Evolutionary conservation across 1,140 invertebrate genomes (phyloP).

Genomic region (Brachionus paranguensis): DNA sequence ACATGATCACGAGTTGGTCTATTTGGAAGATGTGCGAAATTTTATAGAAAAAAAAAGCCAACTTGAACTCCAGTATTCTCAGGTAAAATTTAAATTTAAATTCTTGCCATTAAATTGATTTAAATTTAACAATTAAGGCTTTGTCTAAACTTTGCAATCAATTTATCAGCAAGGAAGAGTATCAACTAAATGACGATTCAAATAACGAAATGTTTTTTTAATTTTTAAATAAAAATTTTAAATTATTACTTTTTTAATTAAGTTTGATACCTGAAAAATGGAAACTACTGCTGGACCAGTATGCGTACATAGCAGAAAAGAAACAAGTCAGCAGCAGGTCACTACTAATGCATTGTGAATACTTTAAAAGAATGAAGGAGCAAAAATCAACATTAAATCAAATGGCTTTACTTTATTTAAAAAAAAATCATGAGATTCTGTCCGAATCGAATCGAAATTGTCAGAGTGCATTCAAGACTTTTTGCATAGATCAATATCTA

Average conservation of each 20-base stretch:
- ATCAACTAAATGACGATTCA: not conserved
- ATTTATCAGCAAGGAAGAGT: constrained; percentile 10
- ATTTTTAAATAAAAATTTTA: not conserved
- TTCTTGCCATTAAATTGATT: not conserved
- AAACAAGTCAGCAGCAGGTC: constrained; percentile 10
- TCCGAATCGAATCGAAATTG: not conserved
- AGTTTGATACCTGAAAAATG: constrained; percentile 34
- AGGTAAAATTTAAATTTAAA: not conserved
- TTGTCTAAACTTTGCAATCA: constrained; percentile 10
- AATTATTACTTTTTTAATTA: not conserved
- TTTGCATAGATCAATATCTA: constrained; percentile 35
- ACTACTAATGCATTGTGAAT: constrained; percentile 14
- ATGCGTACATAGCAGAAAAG: constrained; percentile 33
- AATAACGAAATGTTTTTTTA: not conserved
- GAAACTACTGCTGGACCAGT: constrained; percentile 18
- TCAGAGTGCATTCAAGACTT: constrained; percentile 9
- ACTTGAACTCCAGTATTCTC: constrained; percentile 23
- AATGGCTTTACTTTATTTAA: constrained; percentile 14
- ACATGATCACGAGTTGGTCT: not conserved
- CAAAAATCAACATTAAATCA: constrained; percentile 10
- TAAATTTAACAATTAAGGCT: not conserved
- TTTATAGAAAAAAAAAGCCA: constrained; percentile 39
- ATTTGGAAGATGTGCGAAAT: constrained; percentile 19
- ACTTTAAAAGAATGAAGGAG: constrained; percentile 11
- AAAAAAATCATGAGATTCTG: constrained; percentile 4